Evolutionary conservation across 2,113 vertebrate species (phyloP), one percentile per base, ranked within the genome.

Genomic region (Parotia lawesii): DNA sequence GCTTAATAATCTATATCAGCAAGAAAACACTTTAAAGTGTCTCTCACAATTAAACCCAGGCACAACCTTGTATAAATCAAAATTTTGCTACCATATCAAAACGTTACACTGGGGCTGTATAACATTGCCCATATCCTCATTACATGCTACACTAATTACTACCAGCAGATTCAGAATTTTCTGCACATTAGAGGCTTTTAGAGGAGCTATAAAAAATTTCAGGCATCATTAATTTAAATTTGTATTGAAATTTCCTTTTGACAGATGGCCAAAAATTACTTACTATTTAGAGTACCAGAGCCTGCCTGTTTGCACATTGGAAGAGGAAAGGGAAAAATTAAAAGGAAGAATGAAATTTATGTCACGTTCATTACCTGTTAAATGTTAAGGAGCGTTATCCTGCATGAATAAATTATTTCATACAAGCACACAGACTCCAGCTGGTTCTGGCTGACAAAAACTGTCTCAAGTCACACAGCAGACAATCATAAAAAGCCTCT

Each of bases 211-310:
- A 98, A 98, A 98, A 98, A 97, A 97, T 98, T 98, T 98, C 98
- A 98, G 98, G 98, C 98, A 98, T 96, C 98, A 98, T 98, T 98
- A 98, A 98, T 98, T 98, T 98, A 98, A 98, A 98, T 98, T 98
- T 98, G 98, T 97, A 98, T 98, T 98, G 98, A 98, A 98, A 98
- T 98, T 98, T 98, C 97, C 97, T 96, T 98, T 98, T 98, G 98
- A 98, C 98, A 98, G 98, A 98, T 98, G 98, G 98, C 98, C 98
- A 98, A 98, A 98, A 98, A 98, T 98, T 98, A 98, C 98, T 98
- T 98, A 98, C 97, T 98, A 98, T 98, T 98, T 98, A 98, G 98
- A 98, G 96, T 95, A 98, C 97, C 96, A 97, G 97, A 97, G 96
- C 96, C 71, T 97, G 98, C 94, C 97, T 98, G 97, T 98, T 98